phyloP scores from a whole-genome alignment of 2,113 vertebrate genomes.

The Actinemys pallida region DNA sequence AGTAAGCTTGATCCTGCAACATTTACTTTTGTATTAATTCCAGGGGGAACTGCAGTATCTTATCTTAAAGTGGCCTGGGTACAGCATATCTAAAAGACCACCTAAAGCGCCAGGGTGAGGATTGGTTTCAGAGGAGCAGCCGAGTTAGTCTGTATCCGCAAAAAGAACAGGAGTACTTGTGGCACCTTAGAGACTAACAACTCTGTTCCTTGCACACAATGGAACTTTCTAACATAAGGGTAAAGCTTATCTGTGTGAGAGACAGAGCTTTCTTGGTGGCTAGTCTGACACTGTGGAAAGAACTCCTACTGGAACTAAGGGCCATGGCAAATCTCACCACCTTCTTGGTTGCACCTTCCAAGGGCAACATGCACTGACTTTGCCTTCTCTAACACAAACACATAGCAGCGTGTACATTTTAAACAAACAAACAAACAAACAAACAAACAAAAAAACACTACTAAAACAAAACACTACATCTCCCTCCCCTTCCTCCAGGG shows the following conservation, averaged over 20 bases:
- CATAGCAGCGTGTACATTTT: too few relatives aligned
- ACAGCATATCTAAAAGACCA: neutral
- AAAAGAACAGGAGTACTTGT: too few relatives aligned
- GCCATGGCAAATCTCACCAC: neutral
- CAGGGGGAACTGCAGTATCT: neutral
- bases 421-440: too few relatives aligned
- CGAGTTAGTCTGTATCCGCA: too few relatives aligned
- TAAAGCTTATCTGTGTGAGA: neutral
- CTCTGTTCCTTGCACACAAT: neutral
- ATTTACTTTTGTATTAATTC: neutral
- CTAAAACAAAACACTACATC: too few relatives aligned
- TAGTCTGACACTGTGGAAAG: accelerated
- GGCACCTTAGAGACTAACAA: neutral
- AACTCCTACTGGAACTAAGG: accelerated
- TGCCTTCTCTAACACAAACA: neutral
- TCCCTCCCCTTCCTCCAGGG: too few relatives aligned
- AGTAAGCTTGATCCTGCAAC: neutral
- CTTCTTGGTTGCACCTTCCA: neutral
- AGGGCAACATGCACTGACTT: neutral
- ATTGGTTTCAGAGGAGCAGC: neutral
- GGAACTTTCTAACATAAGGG: neutral
- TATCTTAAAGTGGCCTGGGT: neutral
- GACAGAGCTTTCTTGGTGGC: neutral
- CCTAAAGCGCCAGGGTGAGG: neutral
- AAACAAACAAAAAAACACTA: too few relatives aligned